A percentile compares a stretch with the other conserved stretches of the same genome.
Conservation (phyloP, 2,797 vertebrate species). For the Takifugu rubripes region DNA sequence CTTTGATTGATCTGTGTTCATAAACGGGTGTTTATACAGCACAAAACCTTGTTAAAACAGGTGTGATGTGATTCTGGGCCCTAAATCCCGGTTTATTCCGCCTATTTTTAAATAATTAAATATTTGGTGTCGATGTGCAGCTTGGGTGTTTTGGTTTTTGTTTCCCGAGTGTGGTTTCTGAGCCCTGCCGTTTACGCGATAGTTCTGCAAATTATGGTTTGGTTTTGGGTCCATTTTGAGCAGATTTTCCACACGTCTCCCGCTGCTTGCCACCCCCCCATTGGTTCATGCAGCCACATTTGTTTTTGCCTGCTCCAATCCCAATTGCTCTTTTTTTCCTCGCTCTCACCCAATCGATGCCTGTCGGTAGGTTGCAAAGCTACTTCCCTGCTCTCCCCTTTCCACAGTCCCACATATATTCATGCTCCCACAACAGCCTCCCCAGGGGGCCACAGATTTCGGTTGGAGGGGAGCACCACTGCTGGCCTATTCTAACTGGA, state of each 20-base stretch:
- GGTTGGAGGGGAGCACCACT: constrained; percentile 62
- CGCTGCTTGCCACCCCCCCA: constrained; percentile 44
- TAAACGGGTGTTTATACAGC: too few species aligned
- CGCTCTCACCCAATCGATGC: constrained; percentile 38
- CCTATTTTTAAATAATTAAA: too few species aligned
- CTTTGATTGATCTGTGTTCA: too few species aligned
- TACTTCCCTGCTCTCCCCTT: constrained; percentile 22
- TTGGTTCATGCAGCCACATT: constrained; percentile 46
- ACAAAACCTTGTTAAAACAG: too few species aligned
- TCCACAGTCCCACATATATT: constrained; percentile 23
- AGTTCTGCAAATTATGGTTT: too few species aligned
- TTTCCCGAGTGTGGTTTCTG: too few species aligned
- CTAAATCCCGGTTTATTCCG: too few species aligned
- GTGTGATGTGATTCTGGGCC: too few species aligned
- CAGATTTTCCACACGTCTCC: constrained; percentile 33
- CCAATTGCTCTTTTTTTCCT: constrained; percentile 13
- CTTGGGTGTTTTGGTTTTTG: too few species aligned
- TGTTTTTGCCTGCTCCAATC: constrained; percentile 42
- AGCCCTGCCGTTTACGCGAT: too few species aligned
- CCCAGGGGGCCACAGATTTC: constrained; percentile 61
- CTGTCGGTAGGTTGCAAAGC: constrained; percentile 41
- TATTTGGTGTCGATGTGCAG: too few species aligned
- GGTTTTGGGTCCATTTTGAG: constrained; percentile 10
- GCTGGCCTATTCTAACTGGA: constrained; percentile 27
- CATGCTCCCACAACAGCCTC: constrained; percentile 32